Evolutionary conservation across 2,888 invertebrate genomes (phyloP).

Genomic region (Prosopocoilus inquinatus): DNA sequence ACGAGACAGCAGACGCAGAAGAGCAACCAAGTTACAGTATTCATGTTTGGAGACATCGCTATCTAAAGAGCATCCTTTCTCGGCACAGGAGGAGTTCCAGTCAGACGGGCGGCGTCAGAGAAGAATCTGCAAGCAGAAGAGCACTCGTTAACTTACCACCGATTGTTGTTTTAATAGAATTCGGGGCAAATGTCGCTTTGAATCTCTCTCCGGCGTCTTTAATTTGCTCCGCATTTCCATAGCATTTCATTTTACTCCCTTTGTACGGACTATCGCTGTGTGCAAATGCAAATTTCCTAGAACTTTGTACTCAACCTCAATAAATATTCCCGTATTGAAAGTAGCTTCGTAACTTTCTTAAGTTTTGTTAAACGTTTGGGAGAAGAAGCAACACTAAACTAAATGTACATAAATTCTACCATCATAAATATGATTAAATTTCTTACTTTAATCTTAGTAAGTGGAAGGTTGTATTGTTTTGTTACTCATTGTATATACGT

Average conservation of each 20-base stretch:
- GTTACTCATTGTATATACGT: too few species aligned
- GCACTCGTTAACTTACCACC: slow-evolving; percentile 20
- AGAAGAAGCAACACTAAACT: too few species aligned
- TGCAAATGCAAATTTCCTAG: background rate
- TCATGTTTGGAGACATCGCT: slow-evolving; percentile 12
- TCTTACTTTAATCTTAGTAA: too few species aligned
- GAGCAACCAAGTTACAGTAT: slow-evolving; percentile 7
- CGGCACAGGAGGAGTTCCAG: background rate
- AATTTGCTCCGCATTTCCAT: slow-evolving; percentile 14
- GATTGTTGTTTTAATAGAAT: slow-evolving; percentile 22
- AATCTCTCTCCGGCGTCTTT: slow-evolving; percentile 20
- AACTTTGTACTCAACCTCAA: too few species aligned
- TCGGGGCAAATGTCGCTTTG: slow-evolving; percentile 15
- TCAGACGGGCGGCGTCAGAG: slow-evolving; percentile 12
- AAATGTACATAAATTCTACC: too few species aligned
- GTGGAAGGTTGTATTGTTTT: too few species aligned
- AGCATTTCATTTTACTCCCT: background rate
- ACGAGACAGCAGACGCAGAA: slow-evolving; percentile 14
- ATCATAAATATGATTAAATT: too few species aligned
- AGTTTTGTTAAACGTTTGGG: too few species aligned
- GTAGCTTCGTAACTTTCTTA: too few species aligned
- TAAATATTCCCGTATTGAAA: too few species aligned
- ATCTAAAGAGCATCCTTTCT: slow-evolving; percentile 17
- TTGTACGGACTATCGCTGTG: background rate
- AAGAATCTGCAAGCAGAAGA: slow-evolving; percentile 20